Percentiles rank a stretch among this genome's conserved stretches.
phyloP scores from a whole-genome alignment of 2,888 invertebrate species.

The Limnephilus marmoratus region DNA sequence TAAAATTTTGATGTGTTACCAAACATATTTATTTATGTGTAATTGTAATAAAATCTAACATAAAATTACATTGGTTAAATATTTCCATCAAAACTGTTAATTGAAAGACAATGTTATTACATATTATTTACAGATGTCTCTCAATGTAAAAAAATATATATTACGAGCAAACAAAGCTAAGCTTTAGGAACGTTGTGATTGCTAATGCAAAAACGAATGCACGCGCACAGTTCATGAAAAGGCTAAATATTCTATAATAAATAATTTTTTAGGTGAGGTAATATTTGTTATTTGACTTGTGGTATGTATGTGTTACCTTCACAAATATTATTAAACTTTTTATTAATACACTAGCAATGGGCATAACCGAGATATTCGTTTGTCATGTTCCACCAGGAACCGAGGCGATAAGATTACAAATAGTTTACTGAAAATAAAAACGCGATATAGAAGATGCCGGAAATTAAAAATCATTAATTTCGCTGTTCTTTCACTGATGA shows the following conservation, averaged over 20 bases:
- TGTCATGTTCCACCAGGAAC: no score
- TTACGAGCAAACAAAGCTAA: conserved; percentile 31
- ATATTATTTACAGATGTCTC: conserved; percentile 33
- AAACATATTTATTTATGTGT: neutral
- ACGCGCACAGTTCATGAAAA: neutral
- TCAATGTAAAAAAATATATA: conserved; percentile 24
- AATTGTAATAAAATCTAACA: neutral
- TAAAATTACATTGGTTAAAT: conserved; percentile 22
- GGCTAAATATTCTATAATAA: conserved; percentile 9
- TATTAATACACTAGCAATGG: no score
- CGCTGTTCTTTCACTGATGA: no score
- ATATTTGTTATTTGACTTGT: neutral
- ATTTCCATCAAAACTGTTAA: conserved; percentile 20
- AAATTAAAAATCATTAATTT: no score
- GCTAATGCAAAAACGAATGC: conserved; percentile 1
- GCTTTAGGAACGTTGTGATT: conserved; percentile 31
- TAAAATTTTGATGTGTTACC: neutral
- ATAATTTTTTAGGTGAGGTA: conserved; percentile 2
- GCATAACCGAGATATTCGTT: no score
- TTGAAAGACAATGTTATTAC: conserved; percentile 6
- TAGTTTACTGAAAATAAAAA: no score
- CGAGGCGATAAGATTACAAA: no score
- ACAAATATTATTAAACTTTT: no score
- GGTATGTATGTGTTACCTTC: no score
- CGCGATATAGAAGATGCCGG: no score